Evolutionary conservation across 2,797 vertebrate species (phyloP), one percentile per base, ranked within the genome.

Genomic region (Danio tinwini): DNA sequence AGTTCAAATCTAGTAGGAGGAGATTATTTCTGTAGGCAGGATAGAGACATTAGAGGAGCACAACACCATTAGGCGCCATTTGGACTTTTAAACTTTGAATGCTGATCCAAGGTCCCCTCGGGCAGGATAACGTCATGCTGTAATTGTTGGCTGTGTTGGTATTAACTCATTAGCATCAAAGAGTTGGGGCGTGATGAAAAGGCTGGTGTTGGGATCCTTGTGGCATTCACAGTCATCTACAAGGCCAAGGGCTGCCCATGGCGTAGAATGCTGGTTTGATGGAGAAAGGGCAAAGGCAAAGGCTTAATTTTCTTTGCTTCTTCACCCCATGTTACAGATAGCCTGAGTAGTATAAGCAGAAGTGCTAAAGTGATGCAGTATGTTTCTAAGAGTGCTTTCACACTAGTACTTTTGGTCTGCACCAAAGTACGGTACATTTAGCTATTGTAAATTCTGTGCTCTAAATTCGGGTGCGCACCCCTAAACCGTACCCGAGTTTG

Each of bases 111-210:
- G 61, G 50, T 19, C 55, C 82, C 74, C 70, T 79, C 37, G 52
- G 78, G 78, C 81, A 72, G 19, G 62, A 58, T 40, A 65, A 49
- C 62, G 69, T 49, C 58, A 81, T 63, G 78, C 80, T 62, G 84
- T 81, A 85, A 80, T 82, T 81, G 75, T 85, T 88, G 81, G 85
- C 81, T 80, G 84, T 85, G 83, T 85, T 87, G 86, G 85, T 77
- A 82, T 84, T 85, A 81, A 83, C 82, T 85, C 76, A 82, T 90
- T 88, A 88, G 85, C 88, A 84, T 92, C 90, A 90, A 56, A 84
- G 76, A 84, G 49, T 69, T 49, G 58, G 40, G 58, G 42, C 29
- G n/a, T 29, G 71, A 55, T 29, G 13, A 45, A 47, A 50, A 37
- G 74, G 47, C 80, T 65, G 42, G 75, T 76, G 64, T 77, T 64